Base-by-base conservation (phyloP, 2,888 invertebrate species). In the Phengaris arion region DNA sequence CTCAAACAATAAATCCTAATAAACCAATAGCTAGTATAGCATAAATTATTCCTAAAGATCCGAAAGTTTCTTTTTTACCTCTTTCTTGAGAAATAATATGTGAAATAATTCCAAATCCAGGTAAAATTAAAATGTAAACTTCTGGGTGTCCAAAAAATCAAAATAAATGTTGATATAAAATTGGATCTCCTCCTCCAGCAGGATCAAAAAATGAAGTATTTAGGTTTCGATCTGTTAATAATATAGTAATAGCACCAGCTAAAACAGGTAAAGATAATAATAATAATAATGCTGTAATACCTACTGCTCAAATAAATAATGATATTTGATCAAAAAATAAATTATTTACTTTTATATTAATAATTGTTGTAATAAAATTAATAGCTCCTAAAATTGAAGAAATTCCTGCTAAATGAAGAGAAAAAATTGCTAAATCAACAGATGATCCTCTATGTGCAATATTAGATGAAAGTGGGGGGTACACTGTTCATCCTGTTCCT, bases 61-160 rank as follows among this genome's bases (percentile, higher is more conserved):
- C 96, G 90, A 97, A 97, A 4, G 95, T 94, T 95, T 95, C 95
- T 82, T 95, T 95, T 95, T 96, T 96, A 8, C 95, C 95, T 85
- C 95, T 95, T 95, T 96, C 95, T 94, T 95, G 95, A 0, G 94
- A 94, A 89, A 97, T 95, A 93, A 96, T 96, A 86, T 97, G 96
- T 0, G 96, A 97, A 87, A 97, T 95, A 94, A 97, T 95, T 0
- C 97, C 97, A 94, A 97, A 97, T 88, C 96, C 97, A 0, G 97
- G 97, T 82, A 97, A 85, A 95, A 97, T 97, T 94, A 97, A 90
- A 96, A 97, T 97, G 91, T 97, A 97, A 79, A 97, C 97, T 95
- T 97, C 97, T 10, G 97, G 97, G 76, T 97, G 97, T 0, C 97
- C 97, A 95, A 97, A 97, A 93, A 97, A 97, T 95, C 97, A 97